These are phyloP conservation scores for Drosophila nasuta DNA, from an alignment of 1,140 invertebrate genomes.

Conservation along the genomic window DNA sequence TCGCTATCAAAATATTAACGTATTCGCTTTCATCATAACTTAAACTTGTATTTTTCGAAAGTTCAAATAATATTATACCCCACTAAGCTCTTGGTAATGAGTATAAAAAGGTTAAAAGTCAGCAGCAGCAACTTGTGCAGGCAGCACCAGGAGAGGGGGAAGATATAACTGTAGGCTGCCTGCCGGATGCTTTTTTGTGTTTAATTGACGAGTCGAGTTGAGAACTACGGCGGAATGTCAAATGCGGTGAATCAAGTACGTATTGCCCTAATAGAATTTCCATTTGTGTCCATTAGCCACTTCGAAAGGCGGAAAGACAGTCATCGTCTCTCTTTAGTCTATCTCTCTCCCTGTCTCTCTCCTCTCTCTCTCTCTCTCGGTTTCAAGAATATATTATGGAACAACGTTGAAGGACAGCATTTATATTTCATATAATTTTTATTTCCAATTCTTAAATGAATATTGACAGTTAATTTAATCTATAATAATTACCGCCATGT, in stretches of 20 bases:
- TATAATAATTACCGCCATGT: background rate
- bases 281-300: conserved; percentile 74
- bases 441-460: conserved; percentile 4
- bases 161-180: conserved; percentile 21
- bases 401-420: background rate
- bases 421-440: conserved; percentile 1
- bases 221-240: conserved; percentile 37
- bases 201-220: conserved; percentile 71
- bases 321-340: background rate
- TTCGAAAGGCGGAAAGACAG: conserved; percentile 6
- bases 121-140: conserved; percentile 26
- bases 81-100: background rate
- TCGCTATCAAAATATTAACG: no score
- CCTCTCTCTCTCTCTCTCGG: background rate
- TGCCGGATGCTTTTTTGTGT: conserved; percentile 28
- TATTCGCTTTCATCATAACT: no score
- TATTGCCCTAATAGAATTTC: conserved; percentile 71
- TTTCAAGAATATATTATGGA: conserved; percentile 5
- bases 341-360: no score
- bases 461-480: conserved; percentile 13
- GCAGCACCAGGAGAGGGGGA: background rate
- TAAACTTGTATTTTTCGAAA: no score
- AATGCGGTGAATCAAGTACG: conserved; percentile 13
- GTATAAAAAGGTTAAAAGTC: conserved; percentile 73
- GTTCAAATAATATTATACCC: background rate